These are phyloP conservation scores for Raphicerus campestris DNA, from an alignment of 2,113 vertebrate genomes.

Conservation along the genomic window DNA sequence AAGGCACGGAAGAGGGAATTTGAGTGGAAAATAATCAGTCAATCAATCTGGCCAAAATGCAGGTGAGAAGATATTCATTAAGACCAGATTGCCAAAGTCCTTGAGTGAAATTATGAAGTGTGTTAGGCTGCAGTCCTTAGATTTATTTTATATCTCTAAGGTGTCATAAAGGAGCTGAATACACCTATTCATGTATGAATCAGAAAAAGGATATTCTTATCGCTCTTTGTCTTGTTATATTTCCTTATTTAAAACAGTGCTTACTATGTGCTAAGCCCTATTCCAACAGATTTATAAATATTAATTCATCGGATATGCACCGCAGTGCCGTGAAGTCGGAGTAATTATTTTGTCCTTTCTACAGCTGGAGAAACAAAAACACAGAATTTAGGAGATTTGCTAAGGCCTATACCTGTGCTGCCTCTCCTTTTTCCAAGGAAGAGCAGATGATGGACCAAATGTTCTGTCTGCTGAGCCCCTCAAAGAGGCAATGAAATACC, in stretches of 20 bases:
- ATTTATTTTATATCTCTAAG: slow-evolving; percentile 14
- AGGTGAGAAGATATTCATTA: not conserved
- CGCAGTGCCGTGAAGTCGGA: not conserved
- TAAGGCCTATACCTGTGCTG: not conserved
- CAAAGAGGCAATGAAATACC: not conserved
- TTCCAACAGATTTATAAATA: not conserved
- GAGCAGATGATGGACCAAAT: not conserved
- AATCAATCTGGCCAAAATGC: not conserved
- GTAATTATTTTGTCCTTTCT: not conserved
- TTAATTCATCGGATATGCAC: not conserved
- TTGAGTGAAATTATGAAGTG: not conserved
- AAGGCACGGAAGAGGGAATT: not conserved
- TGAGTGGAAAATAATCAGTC: not conserved
- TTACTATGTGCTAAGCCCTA: not conserved
- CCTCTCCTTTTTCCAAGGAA: not conserved
- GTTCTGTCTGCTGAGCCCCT: not conserved
- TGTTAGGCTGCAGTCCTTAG: not conserved
- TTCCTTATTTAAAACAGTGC: not conserved
- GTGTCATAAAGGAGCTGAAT: not conserved
- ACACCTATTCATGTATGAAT: not conserved
- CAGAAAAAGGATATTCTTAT: not conserved
- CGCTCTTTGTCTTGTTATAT: not conserved
- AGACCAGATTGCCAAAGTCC: not conserved
- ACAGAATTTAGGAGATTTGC: not conserved
- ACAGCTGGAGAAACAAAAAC: not conserved